These are phyloP conservation scores for Eriocheir sinensis DNA, from an alignment of 1,140 invertebrate species.

Conservation along the genomic window DNA sequence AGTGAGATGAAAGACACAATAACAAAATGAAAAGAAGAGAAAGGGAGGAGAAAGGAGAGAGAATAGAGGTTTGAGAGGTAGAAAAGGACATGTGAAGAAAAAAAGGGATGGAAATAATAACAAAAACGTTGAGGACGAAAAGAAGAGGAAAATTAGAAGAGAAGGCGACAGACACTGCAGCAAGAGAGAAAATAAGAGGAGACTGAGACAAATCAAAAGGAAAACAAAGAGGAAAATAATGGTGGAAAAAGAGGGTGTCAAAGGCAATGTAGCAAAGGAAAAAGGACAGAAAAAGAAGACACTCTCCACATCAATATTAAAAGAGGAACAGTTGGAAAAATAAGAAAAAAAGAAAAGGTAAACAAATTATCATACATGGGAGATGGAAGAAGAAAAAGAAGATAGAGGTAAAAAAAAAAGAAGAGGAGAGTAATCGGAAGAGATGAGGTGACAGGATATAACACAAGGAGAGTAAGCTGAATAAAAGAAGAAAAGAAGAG, in stretches of 20 bases:
- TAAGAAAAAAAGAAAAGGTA: background rate
- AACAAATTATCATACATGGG: background rate
- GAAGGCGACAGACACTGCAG: too few species aligned
- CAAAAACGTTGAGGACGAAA: too few species aligned
- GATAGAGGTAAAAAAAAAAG: background rate
- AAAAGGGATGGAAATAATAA: too few species aligned
- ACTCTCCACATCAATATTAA: background rate
- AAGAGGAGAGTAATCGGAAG: too few species aligned
- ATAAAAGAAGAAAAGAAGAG: background rate
- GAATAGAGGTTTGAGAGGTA: too few species aligned
- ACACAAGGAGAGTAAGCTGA: background rate
- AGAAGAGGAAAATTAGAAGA: too few species aligned
- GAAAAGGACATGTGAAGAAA: too few species aligned
- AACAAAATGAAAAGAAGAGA: too few species aligned
- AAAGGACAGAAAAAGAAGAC: background rate
- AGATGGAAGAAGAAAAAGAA: background rate
- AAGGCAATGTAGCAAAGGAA: background rate
- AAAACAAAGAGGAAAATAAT: background rate
- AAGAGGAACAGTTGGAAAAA: background rate
- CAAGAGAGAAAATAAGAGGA: background rate
- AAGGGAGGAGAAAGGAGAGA: too few species aligned
- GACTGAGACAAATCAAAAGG: background rate
- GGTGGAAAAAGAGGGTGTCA: background rate
- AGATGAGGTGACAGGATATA: too few species aligned
- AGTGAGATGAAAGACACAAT: too few species aligned